phyloP scores from a whole-genome alignment of 2,113 vertebrate species.

The Mandrillus leucophaeus region DNA sequence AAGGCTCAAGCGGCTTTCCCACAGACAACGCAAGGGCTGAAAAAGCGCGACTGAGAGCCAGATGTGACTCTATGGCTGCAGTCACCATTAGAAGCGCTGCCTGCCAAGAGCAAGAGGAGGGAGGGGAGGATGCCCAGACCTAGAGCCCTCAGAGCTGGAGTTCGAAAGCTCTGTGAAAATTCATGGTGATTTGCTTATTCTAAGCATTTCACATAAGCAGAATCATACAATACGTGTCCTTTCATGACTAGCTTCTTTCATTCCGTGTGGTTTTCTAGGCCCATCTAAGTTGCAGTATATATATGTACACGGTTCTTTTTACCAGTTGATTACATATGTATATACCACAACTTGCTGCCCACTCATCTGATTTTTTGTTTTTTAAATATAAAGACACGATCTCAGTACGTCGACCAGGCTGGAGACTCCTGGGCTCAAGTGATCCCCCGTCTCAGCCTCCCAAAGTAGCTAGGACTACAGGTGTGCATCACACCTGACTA shows the following conservation, averaged over 20 bases:
- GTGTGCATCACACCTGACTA: too few species aligned
- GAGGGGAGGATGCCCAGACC: background rate
- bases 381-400: too few species aligned
- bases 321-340: background rate
- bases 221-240: background rate
- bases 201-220: background rate
- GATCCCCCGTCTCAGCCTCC: too few species aligned
- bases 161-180: background rate
- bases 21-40: background rate
- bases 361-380: background rate
- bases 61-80: background rate
- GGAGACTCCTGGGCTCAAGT: too few species aligned
- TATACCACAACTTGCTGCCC: background rate
- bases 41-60: background rate
- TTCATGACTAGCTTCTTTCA: background rate
- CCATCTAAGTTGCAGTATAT: background rate
- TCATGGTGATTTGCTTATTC: background rate
- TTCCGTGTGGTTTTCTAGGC: background rate
- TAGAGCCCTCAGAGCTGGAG: background rate
- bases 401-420: too few species aligned
- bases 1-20: background rate
- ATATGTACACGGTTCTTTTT: background rate
- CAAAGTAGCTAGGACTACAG: too few species aligned
- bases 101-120: background rate
- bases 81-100: background rate